Evolutionary conservation across 2,797 vertebrate species (phyloP).

Genomic region (Lagocephalus sceleratus): DNA sequence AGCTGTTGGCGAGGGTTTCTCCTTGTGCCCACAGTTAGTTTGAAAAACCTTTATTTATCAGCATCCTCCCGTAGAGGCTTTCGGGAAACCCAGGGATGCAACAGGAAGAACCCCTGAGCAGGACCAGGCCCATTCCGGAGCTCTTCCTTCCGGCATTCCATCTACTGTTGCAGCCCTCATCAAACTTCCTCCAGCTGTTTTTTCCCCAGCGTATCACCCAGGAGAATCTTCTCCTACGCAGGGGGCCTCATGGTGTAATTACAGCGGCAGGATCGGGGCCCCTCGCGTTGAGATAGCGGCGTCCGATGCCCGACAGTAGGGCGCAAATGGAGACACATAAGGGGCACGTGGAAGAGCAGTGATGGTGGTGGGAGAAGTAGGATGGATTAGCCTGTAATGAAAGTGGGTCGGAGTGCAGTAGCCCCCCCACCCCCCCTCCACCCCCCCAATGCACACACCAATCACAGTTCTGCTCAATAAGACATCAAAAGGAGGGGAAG

Average conservation of each 20-base stretch:
- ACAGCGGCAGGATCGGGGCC: constrained; percentile 44
- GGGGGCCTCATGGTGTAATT: constrained; percentile 11
- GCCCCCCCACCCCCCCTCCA: neutral
- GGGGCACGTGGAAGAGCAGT: constrained; percentile 29
- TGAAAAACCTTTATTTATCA: too few species aligned
- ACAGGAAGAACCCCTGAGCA: too few species aligned
- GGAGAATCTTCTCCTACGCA: too few species aligned
- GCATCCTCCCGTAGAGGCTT: too few species aligned
- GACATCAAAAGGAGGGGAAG: constrained; percentile 55
- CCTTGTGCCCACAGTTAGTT: too few species aligned
- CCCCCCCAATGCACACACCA: neutral
- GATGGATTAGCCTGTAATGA: constrained; percentile 35
- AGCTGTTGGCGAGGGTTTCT: too few species aligned
- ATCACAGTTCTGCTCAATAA: constrained; percentile 23
- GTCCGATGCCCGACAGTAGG: constrained; percentile 36
- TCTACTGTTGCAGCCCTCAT: too few species aligned
- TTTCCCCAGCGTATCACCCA: too few species aligned
- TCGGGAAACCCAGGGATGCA: too few species aligned
- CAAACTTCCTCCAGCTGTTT: too few species aligned
- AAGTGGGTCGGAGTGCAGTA: constrained; percentile 34
- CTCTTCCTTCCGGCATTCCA: too few species aligned
- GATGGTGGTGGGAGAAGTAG: constrained; percentile 1
- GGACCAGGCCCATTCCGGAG: too few species aligned
- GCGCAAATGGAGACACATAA: constrained; percentile 38
- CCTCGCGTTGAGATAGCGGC: constrained; percentile 30